Evolutionary conservation across 2,113 vertebrate genomes (phyloP), one percentile per base, ranked within the genome.

Genomic region (Forbesichthys agassizii): DNA sequence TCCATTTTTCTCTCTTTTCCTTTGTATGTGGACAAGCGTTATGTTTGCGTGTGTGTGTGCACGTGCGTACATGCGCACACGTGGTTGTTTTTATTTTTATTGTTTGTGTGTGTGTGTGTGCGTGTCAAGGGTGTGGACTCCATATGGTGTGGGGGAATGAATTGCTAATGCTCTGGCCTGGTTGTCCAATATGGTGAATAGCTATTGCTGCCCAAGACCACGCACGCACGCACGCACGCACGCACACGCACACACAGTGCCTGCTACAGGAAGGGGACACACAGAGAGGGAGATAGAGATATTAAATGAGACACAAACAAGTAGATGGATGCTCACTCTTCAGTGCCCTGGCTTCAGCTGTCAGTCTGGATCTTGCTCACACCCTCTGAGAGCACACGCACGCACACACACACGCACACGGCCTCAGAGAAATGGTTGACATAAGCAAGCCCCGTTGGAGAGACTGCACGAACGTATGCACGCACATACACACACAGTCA

Each of bases 301-400:
- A 84, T 80, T 80, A 77, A 84, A 79, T 71, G 75, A 83, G 89
- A 87, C 83, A 90, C 85, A 88, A 81, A 87, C 64, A 85, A 80
- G 75, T 77, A 71, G 84, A 85, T 86, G 85, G 89, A 92, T 91
- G 88, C 89, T 86, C 89, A 86, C 5, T 61, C 74, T 85, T 75
- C 89, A 88, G 79, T 85, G 81, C 71, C 83, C 54, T 49, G 74
- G 72, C 66, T 85, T 81, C 61, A 77, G 8, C 58, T 79, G 66
- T 90, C 77, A 87, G 11, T 20, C 79, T 78, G 66, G 69, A 84
- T 93, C 82, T 69, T 46, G 80, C 53, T 92, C 88, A 90, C 61
- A 79, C 60, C 79, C 74, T 77, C 60, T 74, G 70, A 71, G 61
- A 5, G 64, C 47, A 62, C 61, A n/a, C 65, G 71, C 75, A 69